phyloP scores from a whole-genome alignment of 2,797 vertebrate species.

The Linurgus olivaceus region DNA sequence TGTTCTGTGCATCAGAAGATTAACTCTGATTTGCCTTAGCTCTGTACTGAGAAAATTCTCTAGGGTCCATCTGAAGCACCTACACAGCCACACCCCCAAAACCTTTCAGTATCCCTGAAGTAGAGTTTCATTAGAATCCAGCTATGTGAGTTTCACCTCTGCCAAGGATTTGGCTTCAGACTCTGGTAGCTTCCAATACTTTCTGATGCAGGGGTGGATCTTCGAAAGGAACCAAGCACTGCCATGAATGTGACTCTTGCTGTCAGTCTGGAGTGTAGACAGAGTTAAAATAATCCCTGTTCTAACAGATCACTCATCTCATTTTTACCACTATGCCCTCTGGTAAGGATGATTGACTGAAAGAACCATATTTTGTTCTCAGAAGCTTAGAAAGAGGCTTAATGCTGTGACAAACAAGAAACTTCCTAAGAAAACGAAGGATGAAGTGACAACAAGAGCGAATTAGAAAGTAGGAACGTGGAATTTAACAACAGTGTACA shows the following conservation, averaged over 20 bases:
- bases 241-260: rapidly evolving
- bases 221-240: neutral
- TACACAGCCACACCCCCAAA: neutral
- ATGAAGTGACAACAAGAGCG: neutral
- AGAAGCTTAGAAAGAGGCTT: neutral
- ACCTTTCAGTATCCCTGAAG: neutral
- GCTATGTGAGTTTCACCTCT: neutral
- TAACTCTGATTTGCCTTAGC: neutral
- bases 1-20: neutral
- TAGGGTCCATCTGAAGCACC: neutral
- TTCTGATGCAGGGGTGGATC: neutral
- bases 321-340: neutral
- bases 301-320: neutral
- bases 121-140: neutral
- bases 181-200: neutral
- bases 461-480: neutral
- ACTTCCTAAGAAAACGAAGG: neutral
- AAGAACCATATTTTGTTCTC: neutral
- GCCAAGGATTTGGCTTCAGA: neutral
- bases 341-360: neutral
- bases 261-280: neutral
- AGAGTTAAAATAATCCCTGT: neutral
- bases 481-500: neutral
- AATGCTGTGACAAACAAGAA: neutral
- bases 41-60: neutral